phyloP scores from a whole-genome alignment of 30 jellyfish, hydroid and myxozoan species.

The Catostylus mosaicus region DNA sequence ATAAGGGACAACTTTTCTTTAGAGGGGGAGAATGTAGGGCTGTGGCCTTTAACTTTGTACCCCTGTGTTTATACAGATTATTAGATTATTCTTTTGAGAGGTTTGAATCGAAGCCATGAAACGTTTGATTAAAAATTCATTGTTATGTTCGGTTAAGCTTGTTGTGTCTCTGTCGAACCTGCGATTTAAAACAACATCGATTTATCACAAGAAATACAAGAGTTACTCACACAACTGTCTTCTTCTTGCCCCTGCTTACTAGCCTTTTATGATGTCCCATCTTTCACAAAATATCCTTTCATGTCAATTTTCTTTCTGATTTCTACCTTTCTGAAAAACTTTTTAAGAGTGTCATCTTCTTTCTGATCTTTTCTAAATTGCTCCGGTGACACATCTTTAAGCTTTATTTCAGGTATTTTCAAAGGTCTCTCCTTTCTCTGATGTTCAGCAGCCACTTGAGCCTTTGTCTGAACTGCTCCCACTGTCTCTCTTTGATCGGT shows the following conservation, averaged over 20 bases:
- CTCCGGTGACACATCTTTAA: conserved; percentile 26
- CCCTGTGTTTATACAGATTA: no score
- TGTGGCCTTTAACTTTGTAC: neutral
- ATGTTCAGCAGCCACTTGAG: conserved; percentile 38
- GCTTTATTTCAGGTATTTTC: conserved; percentile 35
- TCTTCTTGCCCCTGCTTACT: conserved; percentile 6
- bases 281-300: neutral
- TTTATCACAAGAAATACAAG: no score
- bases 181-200: no score
- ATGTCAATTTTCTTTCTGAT: neutral
- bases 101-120: no score
- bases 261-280: neutral
- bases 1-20: conserved; percentile 20
- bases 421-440: conserved; percentile 34
- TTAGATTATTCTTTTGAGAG: no score
- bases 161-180: no score
- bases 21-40: conserved; percentile 48
- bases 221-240: conserved; percentile 10
- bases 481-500: conserved; percentile 11
- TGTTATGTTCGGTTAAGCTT: no score
- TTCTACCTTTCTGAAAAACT: neutral
- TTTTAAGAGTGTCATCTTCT: conserved; percentile 20
- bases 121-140: no score
- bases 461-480: conserved; percentile 45
- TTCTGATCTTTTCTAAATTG: conserved; percentile 26